Evolutionary conservation across 2,888 invertebrate genomes (phyloP), one percentile per base, ranked within the genome.

Genomic region (Entomobrya multifasciata): DNA sequence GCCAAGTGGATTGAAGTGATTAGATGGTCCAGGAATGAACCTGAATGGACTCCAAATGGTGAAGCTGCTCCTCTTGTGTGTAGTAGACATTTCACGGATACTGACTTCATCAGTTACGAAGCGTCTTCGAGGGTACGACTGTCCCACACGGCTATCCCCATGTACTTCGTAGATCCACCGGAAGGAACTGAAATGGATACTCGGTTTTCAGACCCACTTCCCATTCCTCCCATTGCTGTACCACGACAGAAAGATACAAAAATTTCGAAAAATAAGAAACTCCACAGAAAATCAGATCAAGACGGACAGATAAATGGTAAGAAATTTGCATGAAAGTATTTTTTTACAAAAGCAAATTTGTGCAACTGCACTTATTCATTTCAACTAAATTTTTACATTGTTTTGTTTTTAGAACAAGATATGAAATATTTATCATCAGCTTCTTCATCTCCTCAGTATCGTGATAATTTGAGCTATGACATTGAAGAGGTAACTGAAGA

Each of bases 51-150:
- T 20, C 88, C 88, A n/a, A 81, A 67, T 41, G 84, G 85, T 11
- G 88, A 88, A 30, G 81, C 84, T 3, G 81, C 84, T 22, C 88
- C 88, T 13, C 55, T 88, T 3, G 78, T 88, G 0, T 88, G 88
- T 55, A 81, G 81, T 47, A 55, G 88, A 13, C 88, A 88, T 17
- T 88, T 86, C 27, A 60, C 77, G 11, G 88, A 85, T 22, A 41
- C 88, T 4, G 88, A 85, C 20, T 88, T 88, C 44, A 80, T 88
- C 44, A 81, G 81, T 44, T 88, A 85, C 44, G 85, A 88, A 44
- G 88, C 80, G 0, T 88, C 88, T 41, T 80, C 88, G 36, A 62
- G 88, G 55, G 81, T 81, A 11, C 67, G 88, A 8, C 76, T 88
- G 15, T 80, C 85, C 1, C 85, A 88, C 25, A 88, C 80, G 8